Percentiles rank a stretch among this genome's conserved stretches.
phyloP scores from a whole-genome alignment of 2,113 vertebrate species.

The Neoarius graeffei region DNA sequence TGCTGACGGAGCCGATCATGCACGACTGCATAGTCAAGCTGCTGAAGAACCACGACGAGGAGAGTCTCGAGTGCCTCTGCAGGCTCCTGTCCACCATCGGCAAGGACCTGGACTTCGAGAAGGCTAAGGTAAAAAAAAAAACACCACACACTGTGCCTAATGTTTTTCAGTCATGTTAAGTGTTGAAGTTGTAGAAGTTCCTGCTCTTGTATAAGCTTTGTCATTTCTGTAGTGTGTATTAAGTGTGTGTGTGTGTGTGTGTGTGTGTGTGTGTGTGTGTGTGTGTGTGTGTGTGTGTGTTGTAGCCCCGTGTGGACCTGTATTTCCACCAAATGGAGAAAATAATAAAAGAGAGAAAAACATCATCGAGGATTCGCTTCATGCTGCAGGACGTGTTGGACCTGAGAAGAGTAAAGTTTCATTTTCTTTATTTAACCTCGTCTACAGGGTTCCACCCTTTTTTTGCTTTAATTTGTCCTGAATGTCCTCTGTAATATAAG shows the following conservation, averaged over 20 bases:
- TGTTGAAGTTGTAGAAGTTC: neutral
- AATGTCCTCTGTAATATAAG: no score
- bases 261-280: no score
- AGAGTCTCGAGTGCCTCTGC: constrained; percentile 93
- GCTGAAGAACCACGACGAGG: constrained; percentile 94
- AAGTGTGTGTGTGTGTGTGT: no score
- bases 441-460: no score
- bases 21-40: constrained; percentile 97
- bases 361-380: constrained; percentile 94
- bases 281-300: neutral
- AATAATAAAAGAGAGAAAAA: constrained; percentile 96
- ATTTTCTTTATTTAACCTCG: neutral
- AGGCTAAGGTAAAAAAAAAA: constrained; percentile 83
- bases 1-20: constrained; percentile 98
- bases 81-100: constrained; percentile 95
- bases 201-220: no score
- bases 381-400: constrained; percentile 96
- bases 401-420: constrained; percentile 80
- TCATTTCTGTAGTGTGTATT: neutral
- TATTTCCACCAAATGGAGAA: constrained; percentile 98
- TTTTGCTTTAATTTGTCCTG: no score
- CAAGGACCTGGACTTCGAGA: constrained; percentile 98
- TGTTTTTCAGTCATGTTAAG: neutral
- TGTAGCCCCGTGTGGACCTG: constrained; percentile 95
- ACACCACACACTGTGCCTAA: neutral